Conservation (phyloP, 2,797 vertebrate species). For the Lepidocolaptes lacrymiger region DNA sequence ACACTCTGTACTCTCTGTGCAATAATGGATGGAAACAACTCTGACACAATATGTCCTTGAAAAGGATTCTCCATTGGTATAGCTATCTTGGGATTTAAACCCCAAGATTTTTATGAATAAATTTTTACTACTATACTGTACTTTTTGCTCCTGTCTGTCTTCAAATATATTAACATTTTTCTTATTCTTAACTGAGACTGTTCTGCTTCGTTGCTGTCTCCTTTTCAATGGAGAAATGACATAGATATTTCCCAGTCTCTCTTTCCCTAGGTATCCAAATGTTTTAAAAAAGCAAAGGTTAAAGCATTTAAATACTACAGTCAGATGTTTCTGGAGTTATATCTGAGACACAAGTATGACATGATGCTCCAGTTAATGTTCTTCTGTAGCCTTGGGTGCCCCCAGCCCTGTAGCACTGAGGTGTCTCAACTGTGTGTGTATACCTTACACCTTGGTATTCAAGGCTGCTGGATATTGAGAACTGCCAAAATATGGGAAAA, state of each 20-base stretch:
- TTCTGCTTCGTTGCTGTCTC: not conserved
- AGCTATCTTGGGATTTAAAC: not conserved
- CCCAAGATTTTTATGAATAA: not conserved
- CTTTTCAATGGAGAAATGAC: not conserved
- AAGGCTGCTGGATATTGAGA: not conserved
- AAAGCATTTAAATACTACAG: slow-evolving; percentile 8
- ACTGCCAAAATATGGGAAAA: not conserved
- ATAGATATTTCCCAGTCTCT: not conserved
- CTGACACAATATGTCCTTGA: not conserved
- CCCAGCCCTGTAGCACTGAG: not conserved
- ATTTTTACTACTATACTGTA: not conserved
- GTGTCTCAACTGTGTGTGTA: not conserved
- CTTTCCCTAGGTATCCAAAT: not conserved
- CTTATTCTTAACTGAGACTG: not conserved
- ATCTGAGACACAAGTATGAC: not conserved
- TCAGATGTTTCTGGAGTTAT: not conserved
- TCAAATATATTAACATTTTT: not conserved
- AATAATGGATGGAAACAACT: not conserved
- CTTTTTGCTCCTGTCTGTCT: not conserved
- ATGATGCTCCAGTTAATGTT: not conserved
- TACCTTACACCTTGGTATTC: not conserved
- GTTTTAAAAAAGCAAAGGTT: not conserved
- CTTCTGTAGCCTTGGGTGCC: not conserved
- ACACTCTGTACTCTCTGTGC: not conserved
- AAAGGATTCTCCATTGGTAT: not conserved